A percentile compares a stretch with the other conserved stretches of the same genome.
These are phyloP conservation scores for Podotricha telesiphe DNA, from an alignment of 2,888 invertebrate species.

Conservation along the genomic window DNA sequence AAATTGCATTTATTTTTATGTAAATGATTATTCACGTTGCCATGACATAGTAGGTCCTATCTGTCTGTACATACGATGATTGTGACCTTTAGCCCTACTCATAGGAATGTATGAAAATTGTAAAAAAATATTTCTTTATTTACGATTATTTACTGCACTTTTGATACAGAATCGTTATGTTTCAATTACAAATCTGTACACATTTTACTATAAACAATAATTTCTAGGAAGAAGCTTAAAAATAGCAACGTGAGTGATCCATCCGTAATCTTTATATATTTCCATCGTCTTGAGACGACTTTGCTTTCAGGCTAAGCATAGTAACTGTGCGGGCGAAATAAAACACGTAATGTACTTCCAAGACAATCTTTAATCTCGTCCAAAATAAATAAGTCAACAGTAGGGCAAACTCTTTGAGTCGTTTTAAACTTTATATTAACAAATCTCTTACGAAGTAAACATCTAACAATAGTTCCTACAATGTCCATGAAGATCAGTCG, in stretches of 20 bases:
- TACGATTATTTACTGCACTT: too few relatives aligned
- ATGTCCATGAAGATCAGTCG: conserved; percentile 63
- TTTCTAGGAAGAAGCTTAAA: neutral
- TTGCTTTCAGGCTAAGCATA: conserved; percentile 11
- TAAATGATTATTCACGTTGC: too few relatives aligned
- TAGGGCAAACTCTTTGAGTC: conserved; percentile 81
- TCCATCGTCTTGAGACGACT: conserved; percentile 2
- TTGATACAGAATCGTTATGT: neutral
- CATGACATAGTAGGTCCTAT: too few relatives aligned
- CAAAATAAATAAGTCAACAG: conserved; percentile 81
- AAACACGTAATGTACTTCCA: conserved; percentile 63
- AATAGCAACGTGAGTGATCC: neutral
- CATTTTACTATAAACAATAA: conserved; percentile 4
- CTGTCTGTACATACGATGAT: too few relatives aligned
- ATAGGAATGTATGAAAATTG: too few relatives aligned
- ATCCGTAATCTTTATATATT: conserved; percentile 13
- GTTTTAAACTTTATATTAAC: conserved; percentile 73
- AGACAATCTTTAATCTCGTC: conserved; percentile 82
- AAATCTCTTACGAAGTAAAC: conserved; percentile 69
- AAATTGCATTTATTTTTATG: too few relatives aligned
- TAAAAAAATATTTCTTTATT: too few relatives aligned
- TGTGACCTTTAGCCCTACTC: too few relatives aligned
- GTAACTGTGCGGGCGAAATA: conserved; percentile 41
- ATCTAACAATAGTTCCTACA: conserved; percentile 54
- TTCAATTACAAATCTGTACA: neutral